Base-by-base conservation (phyloP, 2,797 vertebrate genomes). In the Hippocampus kuda region DNA sequence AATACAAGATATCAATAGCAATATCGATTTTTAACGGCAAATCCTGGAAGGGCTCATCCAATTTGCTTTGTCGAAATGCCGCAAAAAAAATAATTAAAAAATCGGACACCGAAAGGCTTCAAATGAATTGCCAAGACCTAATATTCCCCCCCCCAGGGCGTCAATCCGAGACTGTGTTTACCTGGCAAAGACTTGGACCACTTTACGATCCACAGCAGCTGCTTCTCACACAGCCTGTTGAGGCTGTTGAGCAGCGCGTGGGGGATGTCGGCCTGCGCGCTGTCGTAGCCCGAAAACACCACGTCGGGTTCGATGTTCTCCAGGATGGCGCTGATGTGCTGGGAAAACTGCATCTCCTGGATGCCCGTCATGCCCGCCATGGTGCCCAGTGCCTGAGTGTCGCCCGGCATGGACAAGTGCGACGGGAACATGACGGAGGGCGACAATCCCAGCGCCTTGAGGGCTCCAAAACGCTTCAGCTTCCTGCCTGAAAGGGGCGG, bases 181-280 rank as follows among this genome's bases (percentile, higher is more conserved):
- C 97, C 97, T 93, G 97, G 97, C 84, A 99, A 87, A 64, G 93
- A 91, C 83, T 99, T 99, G 79, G 97, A 96, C 97, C 97, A 99
- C 83, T 94, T 94, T 78, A 99, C 95, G 27, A 99, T 97, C 85
- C 94, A 93, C 72, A 98, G 90, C 77, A 99, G 94, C 76, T 99
- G 97, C 71, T 93, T 93, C 84, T 99, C 97, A 22, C 94, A 95
- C 68, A 99, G 91, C 42, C 91, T 85, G 85, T 99, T 99, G 68
- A 99, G 93, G 81, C 95, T 96, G 68, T 88, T 97, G 77, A 99
- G 91, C 78, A 99, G 89, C 34, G 94, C 82, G 78, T 95, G 92
- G 61, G 96, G 92, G 11, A 91, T 88, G 49, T 97, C 93, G 0
- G 93, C 85, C 77, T 94, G 94, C 16, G 87, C 85, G 84, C 87